Percentiles rank a stretch among this genome's conserved stretches.
phyloP scores from a whole-genome alignment of 1,140 invertebrate species.

The Drosophila repleta region DNA sequence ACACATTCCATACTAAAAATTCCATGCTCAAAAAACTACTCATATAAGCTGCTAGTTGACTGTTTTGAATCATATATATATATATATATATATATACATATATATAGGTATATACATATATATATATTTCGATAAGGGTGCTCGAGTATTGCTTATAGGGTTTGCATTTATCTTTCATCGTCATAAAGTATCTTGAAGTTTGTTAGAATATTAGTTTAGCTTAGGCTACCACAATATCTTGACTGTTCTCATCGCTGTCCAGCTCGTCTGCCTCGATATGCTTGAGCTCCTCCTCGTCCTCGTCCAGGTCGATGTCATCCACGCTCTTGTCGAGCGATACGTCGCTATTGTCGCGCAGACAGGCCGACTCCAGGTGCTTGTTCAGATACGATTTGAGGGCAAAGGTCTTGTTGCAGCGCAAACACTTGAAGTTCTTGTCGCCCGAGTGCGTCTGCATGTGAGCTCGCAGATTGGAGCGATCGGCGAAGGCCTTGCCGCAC shows the following conservation, averaged over 20 bases:
- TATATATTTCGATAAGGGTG: slow-evolving; percentile 58
- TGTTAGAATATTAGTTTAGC: slow-evolving; percentile 24
- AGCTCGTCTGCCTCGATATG: slow-evolving; percentile 60
- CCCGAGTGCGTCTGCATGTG: slow-evolving; percentile 97
- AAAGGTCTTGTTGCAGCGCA: slow-evolving; percentile 95
- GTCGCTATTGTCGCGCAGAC: slow-evolving; percentile 84
- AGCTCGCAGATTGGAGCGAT: slow-evolving; percentile 93
- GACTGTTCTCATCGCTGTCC: slow-evolving; percentile 82
- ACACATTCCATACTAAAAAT: slow-evolving; percentile 16
- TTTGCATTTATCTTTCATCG: slow-evolving; percentile 42
- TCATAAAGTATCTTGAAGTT: slow-evolving; percentile 59
- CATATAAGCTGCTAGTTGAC: slow-evolving; percentile 68
- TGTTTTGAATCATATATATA: slow-evolving; percentile 43
- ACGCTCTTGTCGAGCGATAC: slow-evolving; percentile 46
- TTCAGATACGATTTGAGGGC: slow-evolving; percentile 98
- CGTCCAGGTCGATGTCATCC: slow-evolving; percentile 46
- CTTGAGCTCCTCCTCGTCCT: slow-evolving; percentile 41
- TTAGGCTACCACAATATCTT: slow-evolving; percentile 83
- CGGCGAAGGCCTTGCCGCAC: slow-evolving; percentile 88
- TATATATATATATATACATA: background rate
- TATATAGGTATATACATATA: too few relatives aligned
- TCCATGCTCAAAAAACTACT: slow-evolving; percentile 52
- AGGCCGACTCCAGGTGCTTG: slow-evolving; percentile 97
- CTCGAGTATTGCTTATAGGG: slow-evolving; percentile 78
- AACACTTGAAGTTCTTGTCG: slow-evolving; percentile 95